Evolutionary conservation across 2,888 invertebrate species (phyloP).

Genomic region (Trichacis sp.): DNA sequence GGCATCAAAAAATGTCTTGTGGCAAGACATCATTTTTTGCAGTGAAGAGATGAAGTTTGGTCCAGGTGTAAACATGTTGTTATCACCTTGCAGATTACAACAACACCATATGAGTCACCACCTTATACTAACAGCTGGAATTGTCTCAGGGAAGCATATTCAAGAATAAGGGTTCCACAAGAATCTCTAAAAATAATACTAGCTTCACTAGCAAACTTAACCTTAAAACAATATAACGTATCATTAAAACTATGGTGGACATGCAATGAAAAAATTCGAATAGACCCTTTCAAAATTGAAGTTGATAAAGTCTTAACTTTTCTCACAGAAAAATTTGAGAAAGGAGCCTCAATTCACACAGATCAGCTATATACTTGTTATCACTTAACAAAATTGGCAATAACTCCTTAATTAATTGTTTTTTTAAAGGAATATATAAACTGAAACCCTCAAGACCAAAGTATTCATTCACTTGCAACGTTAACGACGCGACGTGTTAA

Average conservation of each 20-base stretch:
- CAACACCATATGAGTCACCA: slow-evolving; percentile 2
- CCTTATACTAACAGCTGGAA: slow-evolving; percentile 47
- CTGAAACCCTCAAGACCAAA: slow-evolving; percentile 36
- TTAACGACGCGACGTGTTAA: slow-evolving; percentile 33
- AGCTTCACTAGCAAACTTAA: slow-evolving; percentile 39
- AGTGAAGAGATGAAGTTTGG: background rate
- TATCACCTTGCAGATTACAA: background rate
- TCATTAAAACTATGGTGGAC: slow-evolving; percentile 43
- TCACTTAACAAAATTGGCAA: slow-evolving; percentile 24
- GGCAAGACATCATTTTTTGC: too few relatives aligned
- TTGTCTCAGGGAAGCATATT: slow-evolving; percentile 42
- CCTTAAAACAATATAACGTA: slow-evolving; percentile 42
- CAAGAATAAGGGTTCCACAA: slow-evolving; percentile 29
- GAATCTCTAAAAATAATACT: slow-evolving; percentile 19
- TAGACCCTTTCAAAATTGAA: slow-evolving; percentile 4
- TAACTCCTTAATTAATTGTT: slow-evolving; percentile 33
- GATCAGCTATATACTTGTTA: background rate
- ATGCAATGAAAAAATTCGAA: slow-evolving; percentile 19
- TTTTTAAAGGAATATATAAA: slow-evolving; percentile 44
- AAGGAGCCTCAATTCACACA: background rate
- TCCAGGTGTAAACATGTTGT: background rate
- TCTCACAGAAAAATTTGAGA: background rate
- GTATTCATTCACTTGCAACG: slow-evolving; percentile 45
- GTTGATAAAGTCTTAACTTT: background rate
- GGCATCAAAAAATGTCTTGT: too few relatives aligned